phyloP scores from a whole-genome alignment of 2,888 invertebrate species.

The Herminia tarsipennalis region DNA sequence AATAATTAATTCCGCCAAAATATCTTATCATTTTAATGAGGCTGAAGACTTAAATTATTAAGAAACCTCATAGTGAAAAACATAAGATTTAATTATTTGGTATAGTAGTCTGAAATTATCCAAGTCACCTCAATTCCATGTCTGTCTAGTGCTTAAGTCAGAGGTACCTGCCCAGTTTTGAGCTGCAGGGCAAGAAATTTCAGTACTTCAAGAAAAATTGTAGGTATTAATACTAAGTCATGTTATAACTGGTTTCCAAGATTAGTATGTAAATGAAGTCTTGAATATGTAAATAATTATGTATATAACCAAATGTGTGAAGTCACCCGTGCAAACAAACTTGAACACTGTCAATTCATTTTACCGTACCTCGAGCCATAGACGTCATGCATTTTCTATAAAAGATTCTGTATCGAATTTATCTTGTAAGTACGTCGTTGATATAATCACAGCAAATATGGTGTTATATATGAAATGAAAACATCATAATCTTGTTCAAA shows the following conservation, averaged over 20 bases:
- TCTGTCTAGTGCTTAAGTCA: too few species aligned
- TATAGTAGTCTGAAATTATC: too few species aligned
- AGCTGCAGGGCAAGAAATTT: too few species aligned
- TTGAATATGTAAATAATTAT: constrained; percentile 5
- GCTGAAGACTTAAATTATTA: too few species aligned
- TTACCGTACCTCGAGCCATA: background rate
- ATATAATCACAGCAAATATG: background rate
- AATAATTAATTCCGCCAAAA: too few species aligned
- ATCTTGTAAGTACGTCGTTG: background rate
- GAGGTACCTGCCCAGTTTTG: too few species aligned
- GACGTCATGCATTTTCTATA: background rate
- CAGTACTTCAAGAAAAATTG: too few species aligned
- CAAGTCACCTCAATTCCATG: too few species aligned
- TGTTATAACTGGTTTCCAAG: background rate
- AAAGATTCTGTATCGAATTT: background rate
- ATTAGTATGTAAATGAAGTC: constrained; percentile 7
- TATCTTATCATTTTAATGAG: too few species aligned
- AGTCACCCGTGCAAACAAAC: background rate
- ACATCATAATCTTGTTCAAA: constrained; percentile 2
- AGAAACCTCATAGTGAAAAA: too few species aligned
- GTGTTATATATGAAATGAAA: background rate
- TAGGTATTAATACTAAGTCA: background rate
- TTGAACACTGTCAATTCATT: background rate
- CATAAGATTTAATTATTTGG: too few species aligned
- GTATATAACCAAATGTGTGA: background rate